Percentiles rank a stretch among this genome's conserved stretches.
These are phyloP conservation scores for Siniperca knerii DNA, from an alignment of 2,113 vertebrate genomes.

Conservation along the genomic window DNA sequence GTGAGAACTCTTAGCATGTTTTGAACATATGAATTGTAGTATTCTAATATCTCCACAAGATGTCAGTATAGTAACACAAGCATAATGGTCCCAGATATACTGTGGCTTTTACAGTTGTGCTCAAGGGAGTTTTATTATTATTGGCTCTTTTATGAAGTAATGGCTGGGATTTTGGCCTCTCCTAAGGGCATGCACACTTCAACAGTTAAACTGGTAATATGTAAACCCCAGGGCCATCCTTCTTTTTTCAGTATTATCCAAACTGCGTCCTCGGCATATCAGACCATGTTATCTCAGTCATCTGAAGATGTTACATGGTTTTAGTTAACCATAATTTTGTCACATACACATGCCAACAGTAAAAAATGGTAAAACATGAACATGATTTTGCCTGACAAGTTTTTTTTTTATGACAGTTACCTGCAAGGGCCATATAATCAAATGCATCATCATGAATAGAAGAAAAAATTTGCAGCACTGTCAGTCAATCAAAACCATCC, in stretches of 20 bases:
- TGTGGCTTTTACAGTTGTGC: constrained; percentile 7
- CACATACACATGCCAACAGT: background rate
- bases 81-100: background rate
- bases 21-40: constrained; percentile 32
- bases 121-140: constrained; percentile 28
- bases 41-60: constrained; percentile 52
- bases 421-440: background rate
- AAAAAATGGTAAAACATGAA: background rate
- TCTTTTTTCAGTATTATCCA: background rate
- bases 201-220: constrained; percentile 32
- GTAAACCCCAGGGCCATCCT: constrained; percentile 13
- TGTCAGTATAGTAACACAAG: constrained; percentile 64
- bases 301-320: constrained; percentile 2
- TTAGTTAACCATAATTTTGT: constrained; percentile 12
- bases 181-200: constrained; percentile 26
- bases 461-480: background rate
- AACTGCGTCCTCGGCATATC: constrained; percentile 4
- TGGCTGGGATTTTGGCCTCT: constrained; percentile 31
- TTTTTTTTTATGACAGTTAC: constrained; percentile 7
- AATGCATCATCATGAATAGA: background rate
- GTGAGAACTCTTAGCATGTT: background rate
- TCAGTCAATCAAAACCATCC: constrained; percentile 7
- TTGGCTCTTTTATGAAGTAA: constrained; percentile 38
- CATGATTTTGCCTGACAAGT: background rate
- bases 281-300: constrained; percentile 12